These are phyloP conservation scores for Heliconius cydno DNA, from an alignment of 2,888 invertebrate species.

Conservation along the genomic window DNA sequence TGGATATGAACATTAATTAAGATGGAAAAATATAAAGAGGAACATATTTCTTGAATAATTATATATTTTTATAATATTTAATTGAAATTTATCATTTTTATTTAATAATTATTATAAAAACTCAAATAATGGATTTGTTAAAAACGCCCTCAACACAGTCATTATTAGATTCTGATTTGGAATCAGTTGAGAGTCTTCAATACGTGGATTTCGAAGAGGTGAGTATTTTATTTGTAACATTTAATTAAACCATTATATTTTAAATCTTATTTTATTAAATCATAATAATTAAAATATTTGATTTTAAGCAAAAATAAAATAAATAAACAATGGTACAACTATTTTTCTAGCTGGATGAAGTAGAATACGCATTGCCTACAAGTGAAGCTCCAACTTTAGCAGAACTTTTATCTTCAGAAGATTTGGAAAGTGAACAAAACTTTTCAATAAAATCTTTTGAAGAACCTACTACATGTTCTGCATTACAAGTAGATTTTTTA, in stretches of 20 bases:
- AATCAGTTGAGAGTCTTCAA: slow-evolving; percentile 87
- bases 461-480: slow-evolving; percentile 71
- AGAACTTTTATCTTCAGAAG: slow-evolving; percentile 69
- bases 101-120: not conserved
- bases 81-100: not conserved
- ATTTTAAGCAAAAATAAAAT: not conserved
- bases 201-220: slow-evolving; percentile 89
- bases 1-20: not conserved
- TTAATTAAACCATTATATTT: not conserved
- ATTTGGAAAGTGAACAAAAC: slow-evolving; percentile 56
- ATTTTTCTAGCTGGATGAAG: slow-evolving; percentile 71
- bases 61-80: not conserved
- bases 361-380: slow-evolving; percentile 76
- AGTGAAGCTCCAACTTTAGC: slow-evolving; percentile 77
- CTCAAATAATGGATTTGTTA: slow-evolving; percentile 67
- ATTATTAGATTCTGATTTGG: slow-evolving; percentile 85
- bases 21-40: not conserved
- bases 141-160: slow-evolving; percentile 82
- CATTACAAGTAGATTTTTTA: slow-evolving; percentile 83
- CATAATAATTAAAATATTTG: too few relatives aligned
- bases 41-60: not conserved
- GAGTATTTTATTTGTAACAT: slow-evolving; percentile 40
- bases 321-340: not conserved
- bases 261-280: not conserved
- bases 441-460: slow-evolving; percentile 54